Base-by-base conservation (phyloP, 2,113 vertebrate genomes). In the Corythoichthys intestinalis region DNA sequence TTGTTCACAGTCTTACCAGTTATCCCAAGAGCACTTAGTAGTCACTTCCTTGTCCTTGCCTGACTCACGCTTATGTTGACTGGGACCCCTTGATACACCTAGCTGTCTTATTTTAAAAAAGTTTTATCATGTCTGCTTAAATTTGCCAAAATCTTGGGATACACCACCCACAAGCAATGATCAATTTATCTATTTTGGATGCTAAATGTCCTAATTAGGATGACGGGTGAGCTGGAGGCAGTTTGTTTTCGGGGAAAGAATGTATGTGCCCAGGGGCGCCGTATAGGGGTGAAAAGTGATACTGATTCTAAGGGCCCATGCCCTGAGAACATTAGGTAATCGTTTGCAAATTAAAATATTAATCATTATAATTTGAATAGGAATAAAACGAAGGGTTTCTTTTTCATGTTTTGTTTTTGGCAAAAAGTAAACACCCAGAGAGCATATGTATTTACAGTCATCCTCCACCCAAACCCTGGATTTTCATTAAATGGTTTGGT, bases 41-140 rank as follows among this genome's bases (percentile, higher is more conserved):
- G n/a, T 54, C 13, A 11, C 74, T 74, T 77, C 76, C 78, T 72
- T 65, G 37, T 13, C 49, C 58, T 71, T 49, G 35, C 61, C 37
- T 38, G 65, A 20, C 62, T 49, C 35, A n/a, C 12, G 17, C 59
- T 14, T 7, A 61, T 61, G 59, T 15, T 4, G 6, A 8, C 9
- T 10, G 1, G 11, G 37, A 60, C 4, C 20, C n/a, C 60, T n/a
- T 28, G n/a, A 20, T 11, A 20, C 57, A 59, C 58, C 50, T 53
- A 15, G 17, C 4, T 6, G 17, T 12, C n/a, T 20, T n/a, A 6
- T 63, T 44, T 61, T 59, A 38, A 54, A 17, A 54, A n/a, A 54
- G 20, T 2, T 15, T 2, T 5, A 11, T 62, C 59, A 41, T n/a
- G 38, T 39, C 3, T 54, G 17, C 11, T 47, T 7, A 47, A 47